These are phyloP conservation scores for Cacatua alba DNA, from an alignment of 2,113 vertebrate species.

Conservation along the genomic window DNA sequence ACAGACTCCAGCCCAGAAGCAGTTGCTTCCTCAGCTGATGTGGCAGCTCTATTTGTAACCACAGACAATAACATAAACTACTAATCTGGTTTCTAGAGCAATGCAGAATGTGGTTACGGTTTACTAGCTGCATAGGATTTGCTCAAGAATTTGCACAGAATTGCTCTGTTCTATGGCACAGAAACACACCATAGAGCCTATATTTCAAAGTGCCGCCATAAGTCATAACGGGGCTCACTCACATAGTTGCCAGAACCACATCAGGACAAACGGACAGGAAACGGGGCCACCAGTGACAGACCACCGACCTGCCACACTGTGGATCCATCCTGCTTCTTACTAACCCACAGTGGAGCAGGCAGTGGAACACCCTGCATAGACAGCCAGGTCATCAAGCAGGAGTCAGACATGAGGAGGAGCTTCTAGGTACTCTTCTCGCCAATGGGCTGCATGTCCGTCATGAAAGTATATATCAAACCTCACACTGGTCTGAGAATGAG, in stretches of 20 bases:
- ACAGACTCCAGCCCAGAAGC: background rate
- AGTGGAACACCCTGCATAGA: accelerated
- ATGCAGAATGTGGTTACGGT: accelerated
- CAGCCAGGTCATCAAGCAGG: accelerated
- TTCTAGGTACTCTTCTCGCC: accelerated
- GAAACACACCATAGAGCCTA: background rate
- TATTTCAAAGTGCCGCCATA: accelerated
- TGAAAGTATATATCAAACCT: accelerated
- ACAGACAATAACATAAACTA: background rate
- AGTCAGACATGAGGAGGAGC: accelerated
- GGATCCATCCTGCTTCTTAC: accelerated
- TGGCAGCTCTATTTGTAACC: background rate
- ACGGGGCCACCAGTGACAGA: accelerated
- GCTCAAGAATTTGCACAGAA: background rate
- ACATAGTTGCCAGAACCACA: accelerated
- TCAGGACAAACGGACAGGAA: background rate
- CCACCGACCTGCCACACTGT: accelerated
- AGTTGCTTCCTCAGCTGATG: background rate
- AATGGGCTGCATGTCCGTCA: accelerated
- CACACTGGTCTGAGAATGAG: accelerated
- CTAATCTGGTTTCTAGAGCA: accelerated
- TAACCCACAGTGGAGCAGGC: accelerated
- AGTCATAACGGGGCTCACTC: background rate
- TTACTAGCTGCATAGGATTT: background rate
- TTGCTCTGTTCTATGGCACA: background rate